Evolutionary conservation across 2,888 invertebrate genomes (phyloP).

Genomic region (Eulithis testata): DNA sequence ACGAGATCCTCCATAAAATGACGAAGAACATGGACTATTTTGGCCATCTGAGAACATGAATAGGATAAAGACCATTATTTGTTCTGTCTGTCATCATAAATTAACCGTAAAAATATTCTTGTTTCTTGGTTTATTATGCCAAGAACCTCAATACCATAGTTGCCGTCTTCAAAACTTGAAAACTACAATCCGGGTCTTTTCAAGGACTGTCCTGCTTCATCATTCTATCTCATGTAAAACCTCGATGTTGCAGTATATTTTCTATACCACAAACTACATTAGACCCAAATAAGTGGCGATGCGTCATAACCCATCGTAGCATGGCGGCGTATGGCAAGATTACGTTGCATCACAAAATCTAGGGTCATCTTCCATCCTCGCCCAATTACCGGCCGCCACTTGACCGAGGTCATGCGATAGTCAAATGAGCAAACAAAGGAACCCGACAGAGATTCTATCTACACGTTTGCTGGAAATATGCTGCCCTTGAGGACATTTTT

Average conservation of each 20-base stretch:
- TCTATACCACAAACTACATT: neutral
- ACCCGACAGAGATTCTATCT: conserved; percentile 38
- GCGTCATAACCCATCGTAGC: conserved; percentile 9
- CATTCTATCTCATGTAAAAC: too few relatives aligned
- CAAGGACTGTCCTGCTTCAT: too few relatives aligned
- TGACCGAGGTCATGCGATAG: conserved; percentile 52
- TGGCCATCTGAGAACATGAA: too few relatives aligned
- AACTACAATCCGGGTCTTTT: too few relatives aligned
- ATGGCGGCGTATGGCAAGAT: conserved; percentile 25
- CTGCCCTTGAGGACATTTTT: conserved; percentile 37
- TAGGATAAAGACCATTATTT: too few relatives aligned
- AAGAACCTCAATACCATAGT: too few relatives aligned
- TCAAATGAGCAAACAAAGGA: conserved; percentile 45
- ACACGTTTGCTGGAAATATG: conserved; percentile 17
- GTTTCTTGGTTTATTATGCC: neutral
- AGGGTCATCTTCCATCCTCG: conserved; percentile 52
- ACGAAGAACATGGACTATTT: too few relatives aligned
- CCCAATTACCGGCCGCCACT: conserved; percentile 45
- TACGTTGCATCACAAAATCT: conserved; percentile 40
- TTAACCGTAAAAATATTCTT: too few relatives aligned
- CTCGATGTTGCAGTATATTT: neutral
- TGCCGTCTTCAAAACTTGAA: too few relatives aligned
- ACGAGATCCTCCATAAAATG: too few relatives aligned
- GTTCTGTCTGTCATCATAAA: too few relatives aligned
- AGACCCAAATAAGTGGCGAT: conserved; percentile 1